Base-by-base conservation (phyloP, 2,888 invertebrate species). In the Spisula subtruncata region DNA sequence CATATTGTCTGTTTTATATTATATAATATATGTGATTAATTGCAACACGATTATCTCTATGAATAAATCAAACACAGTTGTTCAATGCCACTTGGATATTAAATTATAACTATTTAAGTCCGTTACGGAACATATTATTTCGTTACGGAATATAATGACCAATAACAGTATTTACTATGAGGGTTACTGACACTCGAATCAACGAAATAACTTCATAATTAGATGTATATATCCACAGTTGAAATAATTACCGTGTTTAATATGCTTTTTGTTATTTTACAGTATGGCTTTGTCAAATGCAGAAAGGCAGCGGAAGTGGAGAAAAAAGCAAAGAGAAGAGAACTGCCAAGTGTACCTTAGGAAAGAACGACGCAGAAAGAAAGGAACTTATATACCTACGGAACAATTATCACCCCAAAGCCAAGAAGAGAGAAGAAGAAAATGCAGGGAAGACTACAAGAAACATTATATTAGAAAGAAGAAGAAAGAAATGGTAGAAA, bases 401-500 rank as follows among this genome's bases (percentile, higher is more conserved):
- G 4, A 25, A n/a, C 25, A 66, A 66, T 66, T 66, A n/a, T 66
- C 66, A 25, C 29, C 1, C 10, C 8, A 66, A 66, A 66, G 29
- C 25, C 66, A 66, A 25, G 66, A 66, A 10, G 66, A n/a, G 25
- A 66, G 66, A n/a, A 6, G 66, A 66, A 25, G 29, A 66, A 66
- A 66, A 66, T 66, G 66, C 29, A 66, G 66, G n/a, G 25, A 66
- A 66, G 66, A 66, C 29, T 66, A 14, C 66, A 66, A 66, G 66
- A 66, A 66, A 66, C 10, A 66, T 66, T 66, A 66, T 25, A n/a
- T 66, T 25, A 66, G 25, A 66, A 66, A 66, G 66, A 66, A 66
- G 29, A 66, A 66, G 66, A 6, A 66, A 66, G 25, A 25, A n/a
- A 66, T 54, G 2, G 54, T 54, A 54, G 54, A 54, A 20, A 1